These are phyloP conservation scores for Junonia oenone DNA, from an alignment of 2,888 invertebrate species.

Conservation along the genomic window DNA sequence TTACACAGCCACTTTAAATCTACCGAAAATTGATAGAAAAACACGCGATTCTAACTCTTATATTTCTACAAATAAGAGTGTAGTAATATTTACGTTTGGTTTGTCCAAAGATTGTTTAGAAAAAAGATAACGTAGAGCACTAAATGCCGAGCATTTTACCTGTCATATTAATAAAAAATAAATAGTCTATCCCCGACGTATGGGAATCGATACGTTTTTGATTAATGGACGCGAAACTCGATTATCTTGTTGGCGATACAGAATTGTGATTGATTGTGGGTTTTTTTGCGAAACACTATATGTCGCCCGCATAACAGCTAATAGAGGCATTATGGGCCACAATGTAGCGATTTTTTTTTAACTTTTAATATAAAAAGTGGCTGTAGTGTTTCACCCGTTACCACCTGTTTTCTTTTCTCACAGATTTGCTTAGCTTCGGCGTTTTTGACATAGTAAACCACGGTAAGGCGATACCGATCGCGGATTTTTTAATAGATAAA, in stretches of 20 bases:
- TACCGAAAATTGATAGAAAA: neutral
- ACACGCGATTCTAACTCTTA: conserved; percentile 33
- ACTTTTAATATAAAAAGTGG: conserved; percentile 26
- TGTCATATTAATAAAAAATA: conserved; percentile 76
- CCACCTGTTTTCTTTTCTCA: conserved; percentile 53
- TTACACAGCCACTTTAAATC: conserved; percentile 39
- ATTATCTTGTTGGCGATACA: conserved; percentile 64
- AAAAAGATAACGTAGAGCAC: conserved; percentile 55
- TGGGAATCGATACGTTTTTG: conserved; percentile 71
- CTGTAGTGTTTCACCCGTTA: conserved; percentile 67
- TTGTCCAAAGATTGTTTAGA: conserved; percentile 31
- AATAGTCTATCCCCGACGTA: conserved; percentile 55
- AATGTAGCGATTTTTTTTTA: conserved; percentile 40
- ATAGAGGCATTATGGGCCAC: conserved; percentile 38
- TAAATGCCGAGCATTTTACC: conserved; percentile 75
- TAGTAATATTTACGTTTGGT: neutral
- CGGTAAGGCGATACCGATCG: conserved; percentile 56
- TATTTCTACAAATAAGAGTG: neutral
- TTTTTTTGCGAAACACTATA: conserved; percentile 42
- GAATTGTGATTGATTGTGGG: conserved; percentile 41
- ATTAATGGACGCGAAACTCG: conserved; percentile 67
- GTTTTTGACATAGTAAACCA: conserved; percentile 54
- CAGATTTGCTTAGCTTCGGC: conserved; percentile 41
- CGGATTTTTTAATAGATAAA: conserved; percentile 30
- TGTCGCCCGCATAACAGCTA: conserved; percentile 48